Evolutionary conservation across 2,113 vertebrate species (phyloP).

Genomic region (Chrysochloris asiatica): DNA sequence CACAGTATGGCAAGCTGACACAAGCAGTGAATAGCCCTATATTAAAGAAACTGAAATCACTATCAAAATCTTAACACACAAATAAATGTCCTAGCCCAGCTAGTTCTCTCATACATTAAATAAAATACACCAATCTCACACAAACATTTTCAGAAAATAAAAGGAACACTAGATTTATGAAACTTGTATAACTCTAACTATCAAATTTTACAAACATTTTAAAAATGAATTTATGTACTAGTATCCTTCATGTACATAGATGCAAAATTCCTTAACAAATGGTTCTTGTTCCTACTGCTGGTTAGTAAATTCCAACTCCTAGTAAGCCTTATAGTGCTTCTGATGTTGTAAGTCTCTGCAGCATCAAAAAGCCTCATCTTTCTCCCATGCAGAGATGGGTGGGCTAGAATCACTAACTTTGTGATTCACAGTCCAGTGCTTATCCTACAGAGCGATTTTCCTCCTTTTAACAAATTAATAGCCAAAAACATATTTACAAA

Average conservation of each 20-base stretch:
- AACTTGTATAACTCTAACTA: background rate
- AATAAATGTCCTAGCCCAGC: background rate
- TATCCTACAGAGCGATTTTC: no score
- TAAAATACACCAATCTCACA: background rate
- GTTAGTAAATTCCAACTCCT: no score
- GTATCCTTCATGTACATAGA: background rate
- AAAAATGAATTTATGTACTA: background rate
- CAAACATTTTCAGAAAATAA: slow-evolving; percentile 30
- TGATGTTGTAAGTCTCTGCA: no score
- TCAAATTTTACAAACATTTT: background rate
- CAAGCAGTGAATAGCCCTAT: no score
- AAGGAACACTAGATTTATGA: background rate
- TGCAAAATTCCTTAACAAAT: slow-evolving; percentile 31
- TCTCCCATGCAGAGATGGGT: no score
- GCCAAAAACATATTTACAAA: slow-evolving; percentile 5
- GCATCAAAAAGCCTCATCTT: no score
- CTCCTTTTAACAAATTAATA: slow-evolving; percentile 30
- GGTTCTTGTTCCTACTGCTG: no score
- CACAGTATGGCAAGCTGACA: no score
- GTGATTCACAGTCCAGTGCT: no score
- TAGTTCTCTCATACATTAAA: slow-evolving; percentile 1
- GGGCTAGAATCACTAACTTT: no score
- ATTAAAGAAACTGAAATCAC: no score
- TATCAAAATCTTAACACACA: background rate
- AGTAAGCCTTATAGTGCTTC: no score